Base-by-base conservation (phyloP, 2,113 vertebrate genomes). In the Cephalopterus ornatus region DNA sequence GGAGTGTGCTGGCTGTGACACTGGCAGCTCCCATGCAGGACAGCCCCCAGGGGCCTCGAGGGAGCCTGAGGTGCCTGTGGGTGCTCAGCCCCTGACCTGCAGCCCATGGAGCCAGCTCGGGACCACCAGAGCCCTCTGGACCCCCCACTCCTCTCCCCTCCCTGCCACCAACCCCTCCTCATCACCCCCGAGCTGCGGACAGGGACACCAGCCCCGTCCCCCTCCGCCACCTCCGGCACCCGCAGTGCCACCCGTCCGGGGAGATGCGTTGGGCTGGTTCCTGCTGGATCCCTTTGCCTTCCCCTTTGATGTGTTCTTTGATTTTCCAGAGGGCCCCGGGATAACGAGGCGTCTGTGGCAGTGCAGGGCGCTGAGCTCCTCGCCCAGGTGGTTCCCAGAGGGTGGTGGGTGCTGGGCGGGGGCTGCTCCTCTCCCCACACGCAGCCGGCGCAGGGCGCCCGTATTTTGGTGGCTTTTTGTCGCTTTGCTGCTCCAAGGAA, bases 171-270 rank as follows among this genome's bases (percentile, higher is more conserved):
- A 3, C 8, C 42, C 56, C 47, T 67, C 20, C 37, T 21, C 18
- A 21, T 3, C 59, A 3, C 42, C 39, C 27, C 15, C 0, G 0
- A 15, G 27, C 9, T 5, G 6, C 2, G 1, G 33, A 24, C 2
- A 3, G 35, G 75, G 42, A 33, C 70, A 6, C 16, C n/a, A 2
- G 67, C 82, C 67, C 1, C 2, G 28, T 3, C 2, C 22, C 23
- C 39, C n/a, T 32, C 6, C 3, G 1, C 18, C 20, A 47, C 46
- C 24, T 23, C 0, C 1, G 23, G 70, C 12, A 4, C 3, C 33
- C 14, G 0, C 47, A 4, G 62, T 13, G 50, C 44, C 42, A 23
- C 56, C 24, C 12, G 2, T 2, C 0, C 1, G 0, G 1, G 33
- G 55, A 10, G 16, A 6, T 1, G 44, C 11, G 0, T 12, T 0